A percentile compares a stretch with the other conserved stretches of the same genome.
Conservation (phyloP, 2,113 vertebrate species). For the Syngnathus floridae region DNA sequence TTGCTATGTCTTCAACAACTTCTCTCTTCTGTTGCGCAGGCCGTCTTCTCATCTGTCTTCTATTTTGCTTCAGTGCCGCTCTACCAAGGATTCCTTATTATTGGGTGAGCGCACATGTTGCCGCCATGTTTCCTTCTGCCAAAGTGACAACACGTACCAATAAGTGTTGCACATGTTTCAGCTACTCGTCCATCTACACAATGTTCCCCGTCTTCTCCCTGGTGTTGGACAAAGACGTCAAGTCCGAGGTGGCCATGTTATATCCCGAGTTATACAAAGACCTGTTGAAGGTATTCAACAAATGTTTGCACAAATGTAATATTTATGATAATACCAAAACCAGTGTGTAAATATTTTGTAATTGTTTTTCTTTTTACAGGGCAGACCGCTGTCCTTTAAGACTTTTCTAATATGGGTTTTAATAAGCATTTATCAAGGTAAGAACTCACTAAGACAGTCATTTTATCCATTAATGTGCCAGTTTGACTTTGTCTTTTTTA, state of each 20-base stretch:
- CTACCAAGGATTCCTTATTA: conserved; percentile 95
- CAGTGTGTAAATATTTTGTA: not conserved
- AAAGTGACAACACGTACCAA: not conserved
- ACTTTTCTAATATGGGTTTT: conserved; percentile 96
- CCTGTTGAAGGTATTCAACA: conserved; percentile 81
- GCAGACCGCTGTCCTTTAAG: conserved; percentile 90
- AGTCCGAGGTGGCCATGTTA: conserved; percentile 96
- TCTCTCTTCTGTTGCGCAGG: conserved; percentile 60
- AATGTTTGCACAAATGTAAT: not conserved
- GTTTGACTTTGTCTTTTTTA: not conserved
- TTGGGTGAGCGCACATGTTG: conserved; percentile 78
- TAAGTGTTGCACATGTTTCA: conserved; percentile 38
- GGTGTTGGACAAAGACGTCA: conserved; percentile 96
- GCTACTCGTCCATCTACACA: conserved; percentile 96
- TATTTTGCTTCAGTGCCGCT: conserved; percentile 95
- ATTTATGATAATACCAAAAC: not conserved
- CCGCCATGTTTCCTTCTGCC: not conserved
- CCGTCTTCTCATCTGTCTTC: conserved; percentile 94
- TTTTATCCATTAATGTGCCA: not conserved
- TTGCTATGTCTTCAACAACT: not conserved
- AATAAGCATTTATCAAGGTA: conserved; percentile 99
- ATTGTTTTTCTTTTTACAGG: conserved; percentile 64
- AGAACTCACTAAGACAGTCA: conserved; percentile 17
- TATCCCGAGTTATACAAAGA: conserved; percentile 98
- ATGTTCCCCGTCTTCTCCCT: conserved; percentile 98